phyloP scores from a whole-genome alignment of 37 sponge, comb jelly and placozoan species.

The Theonella swinhoei region DNA sequence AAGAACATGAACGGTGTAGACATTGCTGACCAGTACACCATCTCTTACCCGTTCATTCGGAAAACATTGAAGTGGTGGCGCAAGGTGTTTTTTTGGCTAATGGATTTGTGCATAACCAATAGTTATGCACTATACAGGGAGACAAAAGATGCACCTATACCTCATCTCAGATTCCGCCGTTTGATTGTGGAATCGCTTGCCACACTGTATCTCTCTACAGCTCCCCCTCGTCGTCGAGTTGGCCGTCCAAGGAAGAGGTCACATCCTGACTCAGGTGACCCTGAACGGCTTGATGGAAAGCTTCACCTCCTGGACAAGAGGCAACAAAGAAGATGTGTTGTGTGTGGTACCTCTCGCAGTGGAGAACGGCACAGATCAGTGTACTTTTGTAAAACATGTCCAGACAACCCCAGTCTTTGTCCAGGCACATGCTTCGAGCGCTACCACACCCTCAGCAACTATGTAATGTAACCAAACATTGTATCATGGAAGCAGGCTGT shows the following conservation, averaged over 20 bases:
- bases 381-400: too few species aligned
- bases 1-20: slow-evolving; percentile 4
- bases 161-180: background rate
- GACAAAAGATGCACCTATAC: background rate
- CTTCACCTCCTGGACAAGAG: background rate
- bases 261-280: background rate
- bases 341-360: too few species aligned
- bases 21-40: too few species aligned
- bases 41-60: too few species aligned
- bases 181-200: background rate
- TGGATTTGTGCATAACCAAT: background rate
- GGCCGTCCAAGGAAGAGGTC: too few species aligned
- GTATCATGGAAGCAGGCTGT: too few species aligned
- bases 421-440: too few species aligned
- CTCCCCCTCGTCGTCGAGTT: background rate
- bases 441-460: too few species aligned
- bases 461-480: too few species aligned
- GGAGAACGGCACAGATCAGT: too few species aligned
- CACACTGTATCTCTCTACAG: background rate
- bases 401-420: too few species aligned
- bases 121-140: background rate
- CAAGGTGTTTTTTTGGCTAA: background rate
- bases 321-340: background rate
- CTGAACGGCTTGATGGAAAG: background rate
- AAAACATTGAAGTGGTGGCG: slow-evolving; percentile 2